Base-by-base conservation (phyloP, 2,797 vertebrate species). In the Channallabes apus region DNA sequence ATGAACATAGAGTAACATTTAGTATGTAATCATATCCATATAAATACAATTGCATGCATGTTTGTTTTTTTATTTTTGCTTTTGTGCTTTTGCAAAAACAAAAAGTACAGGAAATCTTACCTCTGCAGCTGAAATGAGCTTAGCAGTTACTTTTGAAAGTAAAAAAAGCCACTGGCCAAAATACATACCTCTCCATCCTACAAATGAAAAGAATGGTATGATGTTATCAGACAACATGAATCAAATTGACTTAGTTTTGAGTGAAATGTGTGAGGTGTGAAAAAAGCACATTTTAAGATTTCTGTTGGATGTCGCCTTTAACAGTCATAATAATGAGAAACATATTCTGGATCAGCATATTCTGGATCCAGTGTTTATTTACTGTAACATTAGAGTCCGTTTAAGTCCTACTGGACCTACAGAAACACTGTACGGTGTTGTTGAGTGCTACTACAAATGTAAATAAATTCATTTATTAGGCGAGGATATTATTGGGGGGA, bases 161-260 rank as follows among this genome's bases (percentile, higher is more conserved):
- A 80, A 87, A 84, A 88, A 91, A 89, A 89, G 87, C 79, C 89
- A 86, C 85, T 80, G 87, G 85, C 76, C 84, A 88, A 89, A 86
- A 82, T 91, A 94, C 95, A 91, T 96, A 96, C 96, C 96, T 96
- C 95, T 92, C 95, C 96, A 86, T 96, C 95, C 96, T 96, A 93
- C 90, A 96, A 91, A 96, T 14, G 90, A 92, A 91, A 91, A 87
- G 84, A 90, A 83, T 38, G 41, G 87, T 87, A 86, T 87, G 51
- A 89, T 81, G 72, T 86, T 58, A 89, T 72, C 27, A 41, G 27
- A 84, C 85, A 62, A 69, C 29, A 29, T 62, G 83, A 51, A 64
- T 79, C 73, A 84, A 82, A 64, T 61, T 24, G 46, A 58, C 1
- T 12, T 68, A 80, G 46, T 56, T 56, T 29, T 6, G 5, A 22